These are phyloP conservation scores for Dicrurus megarhynchus DNA, from an alignment of 2,113 vertebrate genomes.

Conservation along the genomic window DNA sequence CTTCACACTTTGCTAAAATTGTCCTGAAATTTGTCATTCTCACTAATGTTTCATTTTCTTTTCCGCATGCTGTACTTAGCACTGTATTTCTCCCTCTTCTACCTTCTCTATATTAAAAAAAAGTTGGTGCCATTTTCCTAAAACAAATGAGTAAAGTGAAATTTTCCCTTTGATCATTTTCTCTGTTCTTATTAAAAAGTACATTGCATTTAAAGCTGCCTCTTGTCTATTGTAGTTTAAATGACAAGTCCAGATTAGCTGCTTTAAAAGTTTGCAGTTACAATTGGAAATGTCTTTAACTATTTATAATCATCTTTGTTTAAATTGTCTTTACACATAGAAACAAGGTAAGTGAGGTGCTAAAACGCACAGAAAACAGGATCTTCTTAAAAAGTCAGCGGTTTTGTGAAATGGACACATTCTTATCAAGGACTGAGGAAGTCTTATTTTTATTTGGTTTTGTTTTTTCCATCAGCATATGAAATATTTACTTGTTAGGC, in stretches of 20 bases:
- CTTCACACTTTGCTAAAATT: conserved; percentile 68
- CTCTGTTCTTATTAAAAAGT: conserved; percentile 44
- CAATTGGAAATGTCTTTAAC: conserved; percentile 65
- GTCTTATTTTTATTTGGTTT: neutral
- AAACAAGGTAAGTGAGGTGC: conserved; percentile 34
- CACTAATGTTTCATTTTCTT: conserved; percentile 62
- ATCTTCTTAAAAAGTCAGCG: conserved; percentile 38
- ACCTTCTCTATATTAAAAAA: conserved; percentile 30
- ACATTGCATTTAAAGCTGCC: neutral
- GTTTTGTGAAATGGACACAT: conserved; percentile 28
- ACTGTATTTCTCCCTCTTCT: conserved; percentile 7
- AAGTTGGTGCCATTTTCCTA: conserved; percentile 35
- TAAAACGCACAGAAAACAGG: conserved; percentile 32
- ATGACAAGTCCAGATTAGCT: conserved; percentile 26
- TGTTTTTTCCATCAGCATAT: conserved; percentile 24
- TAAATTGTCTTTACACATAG: conserved; percentile 36
- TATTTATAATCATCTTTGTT: conserved; percentile 67
- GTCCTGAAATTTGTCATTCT: conserved; percentile 69
- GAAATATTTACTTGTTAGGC: conserved; percentile 81
- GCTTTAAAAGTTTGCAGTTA: conserved; percentile 54
- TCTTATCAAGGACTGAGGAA: conserved; percentile 48
- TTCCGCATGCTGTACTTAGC: conserved; percentile 32
- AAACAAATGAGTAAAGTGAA: conserved; percentile 55
- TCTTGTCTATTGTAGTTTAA: conserved; percentile 46
- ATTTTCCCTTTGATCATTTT: conserved; percentile 55